Percentiles rank a stretch among this genome's conserved stretches.
phyloP scores from a whole-genome alignment of 2,113 vertebrate genomes.

The Otis tarda region DNA sequence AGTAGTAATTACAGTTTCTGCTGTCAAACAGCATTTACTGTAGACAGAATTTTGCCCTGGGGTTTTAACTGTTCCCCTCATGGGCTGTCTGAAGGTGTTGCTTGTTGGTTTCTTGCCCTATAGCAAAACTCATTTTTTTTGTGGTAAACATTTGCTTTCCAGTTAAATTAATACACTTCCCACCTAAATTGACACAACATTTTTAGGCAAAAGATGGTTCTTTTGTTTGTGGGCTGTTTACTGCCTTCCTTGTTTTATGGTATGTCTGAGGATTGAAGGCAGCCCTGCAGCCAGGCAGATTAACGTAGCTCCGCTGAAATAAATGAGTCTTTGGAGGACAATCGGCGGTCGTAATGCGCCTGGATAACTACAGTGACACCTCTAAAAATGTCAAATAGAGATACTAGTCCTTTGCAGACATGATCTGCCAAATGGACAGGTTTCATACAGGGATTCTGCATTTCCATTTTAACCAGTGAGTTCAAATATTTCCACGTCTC shows the following conservation, averaged over 20 bases:
- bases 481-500: slow-evolving; percentile 20
- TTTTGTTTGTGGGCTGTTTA: slow-evolving; percentile 3
- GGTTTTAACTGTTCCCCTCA: not conserved
- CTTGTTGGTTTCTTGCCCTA: not conserved
- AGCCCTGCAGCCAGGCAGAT: not conserved
- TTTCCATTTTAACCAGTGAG: slow-evolving; percentile 5
- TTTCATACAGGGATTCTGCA: not conserved
- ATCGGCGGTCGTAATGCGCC: slow-evolving; percentile 1
- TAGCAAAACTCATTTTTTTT: not conserved
- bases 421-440: not conserved
- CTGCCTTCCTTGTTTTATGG: not conserved
- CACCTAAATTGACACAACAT: not conserved
- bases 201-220: not conserved
- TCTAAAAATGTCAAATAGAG: slow-evolving; percentile 38
- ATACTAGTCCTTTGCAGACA: not conserved
- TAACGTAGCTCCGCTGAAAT: not conserved
- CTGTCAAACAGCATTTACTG: not conserved
- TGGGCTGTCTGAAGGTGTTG: not conserved
- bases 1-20: not conserved
- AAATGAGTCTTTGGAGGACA: slow-evolving; percentile 35
- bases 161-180: not conserved
- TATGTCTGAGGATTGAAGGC: not conserved
- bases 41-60: not conserved
- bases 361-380: slow-evolving; percentile 16
- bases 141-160: not conserved